These are phyloP conservation scores for Elaphurus davidianus DNA, from an alignment of 2,113 vertebrate species.

Conservation along the genomic window DNA sequence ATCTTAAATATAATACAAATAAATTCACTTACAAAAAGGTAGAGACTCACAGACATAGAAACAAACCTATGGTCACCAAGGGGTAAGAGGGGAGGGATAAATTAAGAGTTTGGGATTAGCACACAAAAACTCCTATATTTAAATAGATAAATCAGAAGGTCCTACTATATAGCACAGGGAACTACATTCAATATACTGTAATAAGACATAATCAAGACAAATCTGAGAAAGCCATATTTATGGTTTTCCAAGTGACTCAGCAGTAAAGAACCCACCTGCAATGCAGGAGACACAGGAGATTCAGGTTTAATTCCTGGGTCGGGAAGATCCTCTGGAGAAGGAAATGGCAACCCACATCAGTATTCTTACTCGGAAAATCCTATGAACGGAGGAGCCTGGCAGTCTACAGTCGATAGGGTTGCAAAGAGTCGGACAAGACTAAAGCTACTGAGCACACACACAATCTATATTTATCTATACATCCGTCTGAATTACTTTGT, in stretches of 20 bases:
- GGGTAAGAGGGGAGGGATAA: background rate
- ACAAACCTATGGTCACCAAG: background rate
- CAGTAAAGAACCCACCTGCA: background rate
- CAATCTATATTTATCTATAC: background rate
- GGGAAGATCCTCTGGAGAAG: background rate
- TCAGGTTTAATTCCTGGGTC: background rate
- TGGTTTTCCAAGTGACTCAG: background rate
- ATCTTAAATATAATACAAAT: background rate
- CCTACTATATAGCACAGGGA: background rate
- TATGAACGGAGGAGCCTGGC: no score
- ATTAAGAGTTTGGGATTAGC: background rate
- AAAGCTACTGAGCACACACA: no score
- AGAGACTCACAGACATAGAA: background rate
- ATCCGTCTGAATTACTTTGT: background rate
- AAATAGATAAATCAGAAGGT: background rate
- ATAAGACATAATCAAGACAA: background rate
- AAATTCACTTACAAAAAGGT: background rate
- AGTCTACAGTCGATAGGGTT: no score
- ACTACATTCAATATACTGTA: background rate
- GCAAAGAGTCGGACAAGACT: no score
- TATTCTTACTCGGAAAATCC: no score
- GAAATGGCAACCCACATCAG: no score
- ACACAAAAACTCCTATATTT: background rate
- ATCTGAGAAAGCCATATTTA: background rate
- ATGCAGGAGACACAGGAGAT: background rate